These are phyloP conservation scores for Drosophila melanica DNA, from an alignment of 1,140 invertebrate species.

Conservation along the genomic window DNA sequence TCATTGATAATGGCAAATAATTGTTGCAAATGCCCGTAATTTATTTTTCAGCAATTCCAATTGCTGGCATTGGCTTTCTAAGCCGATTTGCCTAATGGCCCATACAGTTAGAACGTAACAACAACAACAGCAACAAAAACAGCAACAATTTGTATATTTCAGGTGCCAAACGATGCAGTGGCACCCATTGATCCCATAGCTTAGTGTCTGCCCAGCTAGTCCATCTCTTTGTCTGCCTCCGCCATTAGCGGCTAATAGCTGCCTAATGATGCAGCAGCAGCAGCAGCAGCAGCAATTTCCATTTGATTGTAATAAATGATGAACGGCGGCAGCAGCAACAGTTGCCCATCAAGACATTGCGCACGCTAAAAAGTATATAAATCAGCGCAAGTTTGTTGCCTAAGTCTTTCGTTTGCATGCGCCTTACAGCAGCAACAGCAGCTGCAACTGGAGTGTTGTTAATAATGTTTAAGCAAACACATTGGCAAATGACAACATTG, in stretches of 20 bases:
- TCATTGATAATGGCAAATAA: conserved; percentile 63
- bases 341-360: conserved; percentile 38
- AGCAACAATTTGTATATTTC: conserved; percentile 10
- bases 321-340: conserved; percentile 5
- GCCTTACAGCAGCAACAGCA: background rate
- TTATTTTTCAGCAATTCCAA: conserved; percentile 37
- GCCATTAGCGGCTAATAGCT: conserved; percentile 42
- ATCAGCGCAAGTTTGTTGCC: conserved; percentile 74
- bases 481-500: conserved; percentile 41
- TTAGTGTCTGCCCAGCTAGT: background rate
- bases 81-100: conserved; percentile 69
- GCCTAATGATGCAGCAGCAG: conserved; percentile 38
- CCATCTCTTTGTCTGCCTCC: conserved; percentile 12
- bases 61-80: conserved; percentile 50
- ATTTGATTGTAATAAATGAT: conserved; percentile 55
- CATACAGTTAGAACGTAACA: conserved; percentile 55
- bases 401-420: conserved; percentile 74
- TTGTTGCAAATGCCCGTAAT: conserved; percentile 62
- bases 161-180: conserved; percentile 20
- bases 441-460: conserved; percentile 20
- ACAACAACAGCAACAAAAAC: conserved; percentile 3
- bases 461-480: conserved; percentile 46
- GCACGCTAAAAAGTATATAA: conserved; percentile 18
- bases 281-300: conserved; percentile 32
- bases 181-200: conserved; percentile 16